Conservation (phyloP, 1,140 invertebrate genomes). For the Anastatus disparis region DNA sequence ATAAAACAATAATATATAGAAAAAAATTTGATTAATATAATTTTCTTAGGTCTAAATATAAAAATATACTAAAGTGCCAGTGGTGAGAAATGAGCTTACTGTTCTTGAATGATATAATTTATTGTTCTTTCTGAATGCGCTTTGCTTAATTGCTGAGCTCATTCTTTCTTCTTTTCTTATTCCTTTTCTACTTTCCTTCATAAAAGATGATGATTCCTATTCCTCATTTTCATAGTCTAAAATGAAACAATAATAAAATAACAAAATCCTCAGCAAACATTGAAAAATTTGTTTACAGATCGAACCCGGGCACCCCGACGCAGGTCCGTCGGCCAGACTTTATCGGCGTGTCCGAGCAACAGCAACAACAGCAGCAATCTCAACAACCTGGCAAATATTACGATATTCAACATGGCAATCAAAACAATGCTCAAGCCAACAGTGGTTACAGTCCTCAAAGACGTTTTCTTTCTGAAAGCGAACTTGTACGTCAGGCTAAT, state of each 20-base stretch:
- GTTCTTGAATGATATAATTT: background rate
- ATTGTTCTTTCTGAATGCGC: background rate
- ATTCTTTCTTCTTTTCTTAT: slow-evolving; percentile 39
- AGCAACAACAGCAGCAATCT: slow-evolving; percentile 51
- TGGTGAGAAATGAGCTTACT: background rate
- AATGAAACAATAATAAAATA: too few relatives aligned
- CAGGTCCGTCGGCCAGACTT: slow-evolving; percentile 86
- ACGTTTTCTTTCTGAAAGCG: slow-evolving; percentile 86
- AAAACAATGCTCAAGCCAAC: slow-evolving; percentile 38
- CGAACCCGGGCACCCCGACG: slow-evolving; percentile 88
- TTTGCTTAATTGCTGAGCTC: slow-evolving; percentile 16
- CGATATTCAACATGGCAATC: slow-evolving; percentile 60
- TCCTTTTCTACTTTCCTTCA: slow-evolving; percentile 27
- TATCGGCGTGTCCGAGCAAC: slow-evolving; percentile 72
- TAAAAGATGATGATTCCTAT: too few relatives aligned
- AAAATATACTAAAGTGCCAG: slow-evolving; percentile 22
- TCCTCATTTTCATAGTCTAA: too few relatives aligned
- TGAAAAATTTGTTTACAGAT: slow-evolving; percentile 70
- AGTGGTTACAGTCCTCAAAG: slow-evolving; percentile 77
- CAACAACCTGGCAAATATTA: slow-evolving; percentile 61
- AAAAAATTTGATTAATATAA: too few relatives aligned
- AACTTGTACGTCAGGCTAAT: slow-evolving; percentile 78
- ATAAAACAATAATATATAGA: too few relatives aligned
- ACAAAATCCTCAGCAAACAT: too few relatives aligned
- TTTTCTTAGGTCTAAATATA: too few relatives aligned